These are phyloP conservation scores for Alloplasta piceator DNA, from an alignment of 2,888 invertebrate species.

Conservation along the genomic window DNA sequence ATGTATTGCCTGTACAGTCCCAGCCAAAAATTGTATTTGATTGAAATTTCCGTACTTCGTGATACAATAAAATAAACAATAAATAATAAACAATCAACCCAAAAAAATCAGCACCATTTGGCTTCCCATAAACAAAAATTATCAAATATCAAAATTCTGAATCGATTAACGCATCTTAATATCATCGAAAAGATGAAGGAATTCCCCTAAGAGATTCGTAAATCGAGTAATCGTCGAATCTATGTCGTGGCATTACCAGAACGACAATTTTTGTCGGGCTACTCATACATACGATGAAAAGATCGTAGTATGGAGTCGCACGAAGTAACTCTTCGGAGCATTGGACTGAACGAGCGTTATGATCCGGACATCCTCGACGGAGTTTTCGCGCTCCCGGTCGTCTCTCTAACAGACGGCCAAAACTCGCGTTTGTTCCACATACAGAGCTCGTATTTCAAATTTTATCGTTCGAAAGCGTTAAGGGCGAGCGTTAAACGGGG, in stretches of 20 bases:
- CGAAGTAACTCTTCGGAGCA: constrained; percentile 72
- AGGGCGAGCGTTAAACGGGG: constrained; percentile 63
- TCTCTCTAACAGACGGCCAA: constrained; percentile 23
- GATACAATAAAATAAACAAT: too few relatives aligned
- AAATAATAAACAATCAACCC: too few relatives aligned
- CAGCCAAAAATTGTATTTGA: too few relatives aligned
- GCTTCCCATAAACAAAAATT: too few relatives aligned
- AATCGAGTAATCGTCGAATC: constrained; percentile 2
- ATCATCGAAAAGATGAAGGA: too few relatives aligned
- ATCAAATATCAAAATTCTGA: too few relatives aligned
- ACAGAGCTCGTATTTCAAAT: constrained; percentile 80
- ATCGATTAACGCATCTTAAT: too few relatives aligned
- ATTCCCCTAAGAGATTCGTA: neutral
- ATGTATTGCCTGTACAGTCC: too few relatives aligned
- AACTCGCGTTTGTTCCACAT: constrained; percentile 54
- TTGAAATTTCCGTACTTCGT: too few relatives aligned
- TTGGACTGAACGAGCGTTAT: constrained; percentile 76
- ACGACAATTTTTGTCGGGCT: constrained; percentile 18
- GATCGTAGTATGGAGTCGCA: constrained; percentile 39
- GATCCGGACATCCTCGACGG: constrained; percentile 79
- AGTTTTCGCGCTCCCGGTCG: constrained; percentile 67
- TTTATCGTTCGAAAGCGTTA: constrained; percentile 81
- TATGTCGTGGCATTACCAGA: neutral
- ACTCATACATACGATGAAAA: constrained; percentile 5
- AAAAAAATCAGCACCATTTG: too few relatives aligned